phyloP scores from a whole-genome alignment of 1,140 invertebrate genomes.

The Lasioglossum albipes region DNA sequence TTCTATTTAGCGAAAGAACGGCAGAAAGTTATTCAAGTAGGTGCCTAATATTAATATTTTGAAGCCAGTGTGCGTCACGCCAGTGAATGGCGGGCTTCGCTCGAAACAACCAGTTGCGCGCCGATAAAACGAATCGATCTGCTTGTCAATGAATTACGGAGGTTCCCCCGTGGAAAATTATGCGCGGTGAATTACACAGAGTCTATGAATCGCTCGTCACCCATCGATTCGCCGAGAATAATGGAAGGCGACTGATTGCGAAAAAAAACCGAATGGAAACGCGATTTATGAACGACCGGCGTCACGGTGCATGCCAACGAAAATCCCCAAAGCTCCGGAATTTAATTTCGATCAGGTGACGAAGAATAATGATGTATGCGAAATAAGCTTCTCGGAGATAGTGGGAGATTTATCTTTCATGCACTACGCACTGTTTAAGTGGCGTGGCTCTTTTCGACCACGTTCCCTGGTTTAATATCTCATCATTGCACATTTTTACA shows the following conservation, averaged over 20 bases:
- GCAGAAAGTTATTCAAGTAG: too few species aligned
- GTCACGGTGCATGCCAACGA: too few species aligned
- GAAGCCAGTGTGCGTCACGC: too few species aligned
- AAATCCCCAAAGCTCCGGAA: not conserved
- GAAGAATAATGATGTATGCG: not conserved
- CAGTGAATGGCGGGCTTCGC: too few species aligned
- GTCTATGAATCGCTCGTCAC: not conserved
- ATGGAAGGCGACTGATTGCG: not conserved
- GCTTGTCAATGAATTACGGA: not conserved
- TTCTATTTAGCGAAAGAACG: too few species aligned
- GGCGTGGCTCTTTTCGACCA: not conserved
- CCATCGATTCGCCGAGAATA: not conserved
- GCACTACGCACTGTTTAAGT: not conserved
- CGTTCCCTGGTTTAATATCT: too few species aligned
- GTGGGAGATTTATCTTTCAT: not conserved
- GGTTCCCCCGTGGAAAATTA: not conserved
- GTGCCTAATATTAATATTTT: too few species aligned
- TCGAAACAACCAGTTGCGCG: not conserved
- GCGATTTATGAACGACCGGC: not conserved
- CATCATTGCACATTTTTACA: too few species aligned
- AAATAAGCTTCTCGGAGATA: not conserved
- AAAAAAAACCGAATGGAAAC: not conserved
- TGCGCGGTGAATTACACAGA: not conserved
- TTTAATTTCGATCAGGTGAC: constrained; percentile 7
- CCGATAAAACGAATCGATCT: not conserved